These are phyloP conservation scores for Margaritifera margaritifera DNA, from an alignment of 2,888 invertebrate species.

Conservation along the genomic window DNA sequence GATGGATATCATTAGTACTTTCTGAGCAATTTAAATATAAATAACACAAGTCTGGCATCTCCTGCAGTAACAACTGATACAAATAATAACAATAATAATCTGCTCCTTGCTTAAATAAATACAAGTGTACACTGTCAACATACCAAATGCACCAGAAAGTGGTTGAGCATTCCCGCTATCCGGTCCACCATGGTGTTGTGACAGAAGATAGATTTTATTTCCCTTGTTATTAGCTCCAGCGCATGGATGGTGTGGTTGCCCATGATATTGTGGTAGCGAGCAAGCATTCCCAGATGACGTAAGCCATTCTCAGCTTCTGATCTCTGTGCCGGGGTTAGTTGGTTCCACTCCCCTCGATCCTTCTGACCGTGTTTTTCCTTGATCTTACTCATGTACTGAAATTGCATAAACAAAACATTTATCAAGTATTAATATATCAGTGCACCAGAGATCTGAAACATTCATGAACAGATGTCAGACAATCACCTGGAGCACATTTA, in stretches of 20 bases:
- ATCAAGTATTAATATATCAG: background rate
- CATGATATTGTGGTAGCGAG: constrained; percentile 91
- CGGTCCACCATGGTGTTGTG: constrained; percentile 93
- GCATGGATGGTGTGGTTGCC: constrained; percentile 91
- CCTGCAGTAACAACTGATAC: background rate
- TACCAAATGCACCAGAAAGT: constrained; percentile 88
- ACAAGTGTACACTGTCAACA: constrained; percentile 19
- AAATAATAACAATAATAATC: background rate
- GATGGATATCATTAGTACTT: too few relatives aligned
- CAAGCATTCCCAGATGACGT: constrained; percentile 84
- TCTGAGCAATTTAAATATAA: too few relatives aligned
- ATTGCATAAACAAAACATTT: constrained; percentile 1
- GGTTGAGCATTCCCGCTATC: constrained; percentile 95
- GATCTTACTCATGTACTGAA: constrained; percentile 84
- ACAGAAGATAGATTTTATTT: constrained; percentile 82
- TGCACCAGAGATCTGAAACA: too few relatives aligned
- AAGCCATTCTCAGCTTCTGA: constrained; percentile 75
- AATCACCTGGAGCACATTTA: too few relatives aligned
- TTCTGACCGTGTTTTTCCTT: constrained; percentile 85
- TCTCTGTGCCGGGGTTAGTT: constrained; percentile 81
- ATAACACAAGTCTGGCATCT: too few relatives aligned
- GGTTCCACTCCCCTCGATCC: constrained; percentile 82
- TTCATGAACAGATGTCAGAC: too few relatives aligned
- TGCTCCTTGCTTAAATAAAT: too few relatives aligned
- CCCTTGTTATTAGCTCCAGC: constrained; percentile 76